Base-by-base conservation (phyloP, 2,113 vertebrate genomes). In the Talpa occidentalis region DNA sequence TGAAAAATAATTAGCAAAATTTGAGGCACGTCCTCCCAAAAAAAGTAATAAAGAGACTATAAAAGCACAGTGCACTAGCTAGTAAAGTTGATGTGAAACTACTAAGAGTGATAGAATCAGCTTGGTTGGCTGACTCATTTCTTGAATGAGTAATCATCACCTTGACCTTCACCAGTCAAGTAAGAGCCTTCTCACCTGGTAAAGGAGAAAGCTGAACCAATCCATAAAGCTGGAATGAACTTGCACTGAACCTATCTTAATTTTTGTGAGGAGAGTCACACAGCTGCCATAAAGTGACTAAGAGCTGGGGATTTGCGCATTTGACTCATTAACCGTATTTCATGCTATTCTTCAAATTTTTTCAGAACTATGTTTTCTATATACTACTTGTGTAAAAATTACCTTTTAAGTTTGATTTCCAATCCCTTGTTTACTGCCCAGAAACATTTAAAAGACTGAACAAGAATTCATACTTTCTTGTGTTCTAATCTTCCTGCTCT, bases 41-140 rank as follows among this genome's bases (percentile, higher is more conserved):
- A 28, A 60, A 70, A 49, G 56, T 16, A 22, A 54, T 64, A 70
- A 28, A 52, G 16, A 70, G 56, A 66, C 24, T 37, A 78, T 70
- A 40, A 78, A 83, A 56, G 28, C 32, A 83, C 37, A 37, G 35
- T 32, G 17, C 49, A 40, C 60, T 44, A 30, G 17, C 16, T 67
- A 21, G 44, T 3, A 47, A 32, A 10, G 37, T 40, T 37, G 32
- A 40, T 4, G 8, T 12, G 44, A 37, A 7, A 8, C n/a, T 15
- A 12, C 0, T 0, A 17, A 37, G n/a, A 72, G 6, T 6, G 24
- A 5, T 2, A 70, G n/a, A 59, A 10, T 0, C 37, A 14, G 52
- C 16, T 6, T 60, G 10, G 2, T 16, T 54, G n/a, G 7, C 11
- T 16, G n/a, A 14, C 40, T 22, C 83, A 59, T 14, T 59, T 52